Evolutionary conservation across 2,888 invertebrate genomes (phyloP), one percentile per base, ranked within the genome.

Genomic region (Spodoptera littoralis): DNA sequence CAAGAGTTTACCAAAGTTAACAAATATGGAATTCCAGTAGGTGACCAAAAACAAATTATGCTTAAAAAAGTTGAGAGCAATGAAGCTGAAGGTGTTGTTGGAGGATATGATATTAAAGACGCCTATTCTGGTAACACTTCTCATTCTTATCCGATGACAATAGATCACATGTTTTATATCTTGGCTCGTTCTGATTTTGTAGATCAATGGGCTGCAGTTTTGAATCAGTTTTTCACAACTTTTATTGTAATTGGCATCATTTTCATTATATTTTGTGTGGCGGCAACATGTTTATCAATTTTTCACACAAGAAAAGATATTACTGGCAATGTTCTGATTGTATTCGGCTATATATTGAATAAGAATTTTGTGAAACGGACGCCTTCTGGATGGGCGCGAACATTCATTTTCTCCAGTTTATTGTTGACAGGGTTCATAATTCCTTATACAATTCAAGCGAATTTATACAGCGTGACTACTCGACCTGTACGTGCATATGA

Each of bases 281-380:
- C 70, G 3, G 70, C 77, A 4, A 64, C 67, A 43, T 11, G 51
- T 0, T 57, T 84, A 8, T 65, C 68, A 18, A 58, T 85, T 59
- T 88, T 88, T 70, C 61, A 74, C 11, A 52, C 56, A 0, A 18
- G 27, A 4, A 73, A 57, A 27, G 82, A 84, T 65, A 12, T 69
- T 18, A 36, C 65, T 1, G 75, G 81, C 9, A 75, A 81, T 12
- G 43, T 82, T 22, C 57, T 88, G 41, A 58, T 80, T 6, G 76
- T 86, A 9, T 79, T 80, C 43, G 88, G 88, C 47, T 83, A 79
- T 49, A 81, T 87, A 62, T 63, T 85, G 4, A 83, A 82, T 70
- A 87, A 80, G 57, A 58, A 54, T 3, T 51, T 30, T n/a, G 48
- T 77, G 2, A 67, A 30, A 9, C 64, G 75, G 9, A 66, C 73